Base-by-base conservation (phyloP, 2,797 vertebrate species). In the Sciurus vulgaris region DNA sequence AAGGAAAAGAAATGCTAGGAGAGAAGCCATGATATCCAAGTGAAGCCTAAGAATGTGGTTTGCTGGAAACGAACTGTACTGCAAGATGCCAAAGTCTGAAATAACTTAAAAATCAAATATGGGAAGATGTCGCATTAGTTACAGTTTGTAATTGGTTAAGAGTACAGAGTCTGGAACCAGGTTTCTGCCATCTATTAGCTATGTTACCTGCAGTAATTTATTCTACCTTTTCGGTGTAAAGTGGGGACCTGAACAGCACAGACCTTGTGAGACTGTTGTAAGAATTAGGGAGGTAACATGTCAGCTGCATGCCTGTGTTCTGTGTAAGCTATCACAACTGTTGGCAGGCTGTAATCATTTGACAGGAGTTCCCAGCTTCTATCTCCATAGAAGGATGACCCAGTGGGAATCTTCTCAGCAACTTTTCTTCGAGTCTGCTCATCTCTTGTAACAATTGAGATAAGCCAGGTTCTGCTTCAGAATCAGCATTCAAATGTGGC, bases 81-180 rank as follows among this genome's bases (percentile, higher is more conserved):
- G 22, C 33, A 79, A 86, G 91, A 70, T 96, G 94, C 83, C 89
- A 94, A 96, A 69, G 63, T 94, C 91, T 84, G 79, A 94, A 96
- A 95, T 96, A 96, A 96, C 74, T 95, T 72, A 81, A 63, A 83
- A 86, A 91, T 92, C 76, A 91, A 89, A 93, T 70, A 76, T 14
- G 51, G 63, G 67, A 96, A 15, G 76, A 93, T 82, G 83, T 81
- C 33, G 1, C 59, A 69, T 94, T 30, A 84, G 89, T 85, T 67
- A 81, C 9, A 73, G 82, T 90, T 93, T 85, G 61, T 86, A 87
- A 69, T 10, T 82, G 77, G 54, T 82, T 67, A 79, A 73, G 26
- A 83, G 91, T 26, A 56, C 11, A 84, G 78, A 93, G 61, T 72
- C 61, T 85, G 65, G 54, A 96, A 73, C 35, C 17, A 72, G 20